Base-by-base conservation (phyloP, 1,140 invertebrate genomes). In the Acromyrmex echinatior region DNA sequence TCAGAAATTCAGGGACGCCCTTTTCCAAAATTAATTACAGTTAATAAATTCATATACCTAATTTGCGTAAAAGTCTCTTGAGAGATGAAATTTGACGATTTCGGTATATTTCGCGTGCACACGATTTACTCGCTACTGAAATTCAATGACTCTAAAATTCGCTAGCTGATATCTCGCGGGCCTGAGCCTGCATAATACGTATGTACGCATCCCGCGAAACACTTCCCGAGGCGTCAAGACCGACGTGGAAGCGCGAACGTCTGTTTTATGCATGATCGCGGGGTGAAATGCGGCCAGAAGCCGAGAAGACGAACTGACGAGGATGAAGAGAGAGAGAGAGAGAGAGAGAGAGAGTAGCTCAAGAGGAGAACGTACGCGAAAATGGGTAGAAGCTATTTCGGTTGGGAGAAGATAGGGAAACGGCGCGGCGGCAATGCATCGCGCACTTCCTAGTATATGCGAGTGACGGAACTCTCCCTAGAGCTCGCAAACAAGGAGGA, bases 261-360 rank as follows among this genome's bases (percentile, higher is more conserved):
- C 73, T 90, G 86, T 90, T 90, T 90, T 86, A 90, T 90, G 89
- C 80, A 90, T 77, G 88, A 90, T 88, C 45, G 76, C 58, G 28
- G 88, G 28, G 74, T 63, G 88, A 90, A 80, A 87, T 77, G 88
- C 12, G 74, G 35, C 58, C 58, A 77, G 78, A 78, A 85, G 74
- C 79, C 14, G 63, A 16, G 89, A 87, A 80, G 86, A 76, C 76
- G 51, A 84, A 62, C 63, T 63, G 79, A 39, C 63, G 66, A 16
- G 14, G 79, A 80, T 58, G 56, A 1, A 25, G 60, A 3, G 12
- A 14, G 51, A 66, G 9, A 28, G 21, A 9, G 39, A 45, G 39
- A 9, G 39, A 45, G 39, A 45, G n/a, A 31, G 14, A 0, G 21
- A 70, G 56, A 74, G 79, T 35, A 45, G 51, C 35, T 60, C 51